Evolutionary conservation across 1,140 invertebrate species (phyloP), one percentile per base, ranked within the genome.

Genomic region (Diachasmimorpha longicaudata): DNA sequence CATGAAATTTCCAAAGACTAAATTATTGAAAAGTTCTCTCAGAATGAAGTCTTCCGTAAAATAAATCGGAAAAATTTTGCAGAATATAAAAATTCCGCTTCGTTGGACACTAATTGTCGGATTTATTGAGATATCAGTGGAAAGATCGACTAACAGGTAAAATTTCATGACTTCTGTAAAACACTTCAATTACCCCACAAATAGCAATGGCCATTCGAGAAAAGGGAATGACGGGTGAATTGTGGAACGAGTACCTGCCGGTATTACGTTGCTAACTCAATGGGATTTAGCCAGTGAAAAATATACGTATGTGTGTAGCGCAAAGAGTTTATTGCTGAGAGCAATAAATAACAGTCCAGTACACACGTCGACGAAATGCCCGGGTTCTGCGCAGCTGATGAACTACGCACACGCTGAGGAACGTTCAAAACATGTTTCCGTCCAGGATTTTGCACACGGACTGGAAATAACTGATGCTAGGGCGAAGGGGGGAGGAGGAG

Each of bases 271-370:
- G 9, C 58, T 25, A 63, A 63, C 21, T 63, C 21, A 4, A 25
- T 25, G 58, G 13, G 46, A 23, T 58, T 72, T 37, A 58, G 48
- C 52, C 55, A 55, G 11, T 72, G 39, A 72, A 72, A 72, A 72
- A 72, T 72, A 55, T 72, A 10, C 71, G 48, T 52, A 19, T 63
- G 23, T 25, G 58, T 63, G 52, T 4, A 16, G 31, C 52, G 23
- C 52, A 72, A 31, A 37, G 52, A 19, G 68, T 44, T 52, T 39
- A 25, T 23, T 31, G 19, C 52, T 72, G 71, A 72, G 71, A 39
- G 52, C 71, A 55, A 72, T 72, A 72, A 72, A 72, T 72, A 72
- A 37, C 71, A 48, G 71, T 72, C 71, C 71, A 63, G 31, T 72
- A 72, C 46, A 55, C 37, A 52, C 46, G 25, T 23, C 39, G 68